Evolutionary conservation across 2,113 vertebrate species (phyloP), one percentile per base, ranked within the genome.

Genomic region (Phyllostomus discolor): DNA sequence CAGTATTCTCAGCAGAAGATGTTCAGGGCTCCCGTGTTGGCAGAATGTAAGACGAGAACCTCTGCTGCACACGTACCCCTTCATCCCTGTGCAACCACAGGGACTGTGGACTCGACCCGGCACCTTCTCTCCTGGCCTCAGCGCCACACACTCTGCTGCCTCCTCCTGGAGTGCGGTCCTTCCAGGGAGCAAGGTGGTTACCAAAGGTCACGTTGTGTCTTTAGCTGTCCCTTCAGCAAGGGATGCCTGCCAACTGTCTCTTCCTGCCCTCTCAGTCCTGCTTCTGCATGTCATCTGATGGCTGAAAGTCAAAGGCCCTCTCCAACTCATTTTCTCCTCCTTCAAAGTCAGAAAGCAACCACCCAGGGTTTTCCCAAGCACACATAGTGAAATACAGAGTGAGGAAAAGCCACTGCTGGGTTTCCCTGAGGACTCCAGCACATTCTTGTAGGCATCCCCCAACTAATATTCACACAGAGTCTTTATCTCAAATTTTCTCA

Each of bases 1-100:
- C 2, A 31, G 16, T 54, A 22, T 41, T 79, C 57, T 66, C 70
- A 50, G 52, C 19, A 14, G 20, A 75, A 6, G 35, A 17, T 16
- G 2, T 38, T 48, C 48, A 5, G 17, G 33, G 15, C 22, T 86
- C 69, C 35, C 22, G 0, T 50, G 33, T 35, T 24, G 57, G 35
- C 35, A 43, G 76, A 64, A 73, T 5, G 4, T 6, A 31, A 14
- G 16, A 16, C 0, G 0, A 12, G 67, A 11, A 20, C 31, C 17
- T 54, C 67, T 59, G 43, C 12, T 5, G 20, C 22, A 4, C 6
- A 14, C 0, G 0, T 0, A 4, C 3, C n/a, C 52, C 14, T 6
- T 3, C 17, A 2, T 38, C n/a, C 33, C 28, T 28, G 41, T 52
- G 24, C 1, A 3, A 20, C 7, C 83, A 4, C 4, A 69, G 43